phyloP scores from a whole-genome alignment of 2,113 vertebrate genomes.

The Chunga burmeisteri region DNA sequence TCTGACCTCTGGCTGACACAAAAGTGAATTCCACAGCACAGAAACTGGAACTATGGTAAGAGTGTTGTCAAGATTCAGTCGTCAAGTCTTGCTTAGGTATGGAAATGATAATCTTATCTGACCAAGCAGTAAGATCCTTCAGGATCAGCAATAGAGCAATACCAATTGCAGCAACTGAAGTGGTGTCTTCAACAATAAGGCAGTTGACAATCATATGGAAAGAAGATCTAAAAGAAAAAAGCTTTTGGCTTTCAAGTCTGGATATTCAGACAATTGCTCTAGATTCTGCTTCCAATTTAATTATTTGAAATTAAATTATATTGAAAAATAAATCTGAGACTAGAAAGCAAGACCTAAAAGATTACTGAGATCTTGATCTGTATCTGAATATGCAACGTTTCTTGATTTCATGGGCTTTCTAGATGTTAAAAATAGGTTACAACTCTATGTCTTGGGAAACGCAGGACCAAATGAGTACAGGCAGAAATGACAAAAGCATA shows the following conservation, averaged over 20 bases:
- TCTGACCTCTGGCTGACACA: neutral
- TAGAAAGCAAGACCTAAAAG: neutral
- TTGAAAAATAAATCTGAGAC: neutral
- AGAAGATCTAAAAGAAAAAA: neutral
- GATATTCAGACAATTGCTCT: neutral
- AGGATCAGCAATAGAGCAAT: neutral
- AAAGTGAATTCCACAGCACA: neutral
- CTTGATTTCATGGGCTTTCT: neutral
- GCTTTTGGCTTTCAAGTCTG: neutral
- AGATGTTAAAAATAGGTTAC: neutral
- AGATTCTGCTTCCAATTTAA: neutral
- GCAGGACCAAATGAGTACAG: neutral
- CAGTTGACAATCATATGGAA: neutral
- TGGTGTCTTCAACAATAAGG: neutral
- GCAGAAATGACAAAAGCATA: neutral
- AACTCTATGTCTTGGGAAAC: neutral
- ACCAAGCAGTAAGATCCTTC: neutral
- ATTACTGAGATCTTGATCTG: neutral
- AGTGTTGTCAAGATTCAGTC: neutral
- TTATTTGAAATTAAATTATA: neutral
- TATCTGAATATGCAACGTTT: neutral
- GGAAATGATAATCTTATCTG: neutral
- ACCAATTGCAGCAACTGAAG: neutral
- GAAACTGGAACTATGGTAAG: neutral
- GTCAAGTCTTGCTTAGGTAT: neutral